Conservation (phyloP, 1,140 invertebrate species). For the Melitaea cinxia region DNA sequence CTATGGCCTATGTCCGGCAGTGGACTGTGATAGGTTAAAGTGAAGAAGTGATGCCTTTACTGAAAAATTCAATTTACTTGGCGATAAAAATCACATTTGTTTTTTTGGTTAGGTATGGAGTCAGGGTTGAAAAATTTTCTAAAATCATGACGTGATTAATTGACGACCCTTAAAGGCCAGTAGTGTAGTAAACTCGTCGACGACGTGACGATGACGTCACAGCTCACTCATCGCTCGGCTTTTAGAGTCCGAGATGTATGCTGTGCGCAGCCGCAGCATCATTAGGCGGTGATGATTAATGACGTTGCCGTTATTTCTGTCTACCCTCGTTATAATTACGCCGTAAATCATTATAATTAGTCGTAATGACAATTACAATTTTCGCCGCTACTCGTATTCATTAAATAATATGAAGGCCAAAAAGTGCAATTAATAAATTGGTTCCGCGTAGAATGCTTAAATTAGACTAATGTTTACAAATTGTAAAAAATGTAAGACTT, state of each 20-base stretch:
- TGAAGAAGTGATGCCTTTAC: too few relatives aligned
- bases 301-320: not conserved
- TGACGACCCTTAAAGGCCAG: not conserved
- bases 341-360: not conserved
- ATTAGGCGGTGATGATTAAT: constrained; percentile 8
- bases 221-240: not conserved
- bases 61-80: too few relatives aligned
- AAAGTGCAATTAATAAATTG: not conserved
- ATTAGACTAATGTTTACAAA: too few relatives aligned
- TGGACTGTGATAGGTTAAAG: too few relatives aligned
- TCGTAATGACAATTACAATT: not conserved
- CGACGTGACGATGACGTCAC: not conserved
- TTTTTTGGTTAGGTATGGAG: too few relatives aligned
- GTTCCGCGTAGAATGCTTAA: not conserved
- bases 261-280: not conserved
- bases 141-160: too few relatives aligned
- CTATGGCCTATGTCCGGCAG: too few relatives aligned
- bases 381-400: not conserved
- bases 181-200: not conserved
- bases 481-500: too few relatives aligned
- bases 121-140: too few relatives aligned
- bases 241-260: not conserved
- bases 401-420: not conserved
- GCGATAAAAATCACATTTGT: too few relatives aligned
- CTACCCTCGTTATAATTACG: not conserved